These are phyloP conservation scores for Catharus bicknelli DNA, from an alignment of 2,113 vertebrate genomes.

Conservation along the genomic window DNA sequence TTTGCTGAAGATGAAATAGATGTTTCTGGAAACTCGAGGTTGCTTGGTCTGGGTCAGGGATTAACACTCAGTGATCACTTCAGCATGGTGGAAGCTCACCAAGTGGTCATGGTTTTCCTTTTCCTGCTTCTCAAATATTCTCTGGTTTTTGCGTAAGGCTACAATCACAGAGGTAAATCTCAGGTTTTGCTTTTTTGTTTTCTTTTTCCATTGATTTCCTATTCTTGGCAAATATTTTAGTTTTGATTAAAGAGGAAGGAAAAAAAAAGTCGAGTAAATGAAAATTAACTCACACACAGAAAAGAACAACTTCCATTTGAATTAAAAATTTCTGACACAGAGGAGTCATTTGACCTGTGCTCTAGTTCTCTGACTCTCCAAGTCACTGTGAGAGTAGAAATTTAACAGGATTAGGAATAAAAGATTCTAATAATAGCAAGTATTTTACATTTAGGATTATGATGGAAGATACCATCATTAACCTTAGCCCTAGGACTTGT, in stretches of 20 bases:
- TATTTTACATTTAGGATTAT: conserved; percentile 73
- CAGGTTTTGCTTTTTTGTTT: neutral
- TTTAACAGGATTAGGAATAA: conserved; percentile 74
- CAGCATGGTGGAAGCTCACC: fast-evolving
- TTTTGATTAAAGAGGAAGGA: conserved; percentile 52
- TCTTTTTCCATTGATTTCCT: neutral
- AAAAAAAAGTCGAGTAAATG: conserved; percentile 17
- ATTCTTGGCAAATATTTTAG: conserved; percentile 58
- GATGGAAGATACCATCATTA: conserved; percentile 70
- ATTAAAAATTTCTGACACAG: conserved; percentile 44
- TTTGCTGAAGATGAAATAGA: neutral
- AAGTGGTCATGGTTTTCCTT: neutral
- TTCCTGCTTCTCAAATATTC: neutral
- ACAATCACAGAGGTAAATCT: conserved; percentile 21
- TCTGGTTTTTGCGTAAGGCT: conserved; percentile 14
- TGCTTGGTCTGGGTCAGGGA: neutral
- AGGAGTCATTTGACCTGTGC: conserved; percentile 62
- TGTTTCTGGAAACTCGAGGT: neutral
- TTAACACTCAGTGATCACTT: fast-evolving
- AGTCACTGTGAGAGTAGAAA: conserved; percentile 67
- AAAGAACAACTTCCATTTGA: conserved; percentile 44
- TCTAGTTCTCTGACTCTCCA: conserved; percentile 52
- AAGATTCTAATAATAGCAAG: conserved; percentile 74
- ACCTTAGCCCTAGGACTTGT: conserved; percentile 68
- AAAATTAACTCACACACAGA: conserved; percentile 13